Base-by-base conservation (phyloP, 1,140 invertebrate genomes). In the Mamestra configurata region DNA sequence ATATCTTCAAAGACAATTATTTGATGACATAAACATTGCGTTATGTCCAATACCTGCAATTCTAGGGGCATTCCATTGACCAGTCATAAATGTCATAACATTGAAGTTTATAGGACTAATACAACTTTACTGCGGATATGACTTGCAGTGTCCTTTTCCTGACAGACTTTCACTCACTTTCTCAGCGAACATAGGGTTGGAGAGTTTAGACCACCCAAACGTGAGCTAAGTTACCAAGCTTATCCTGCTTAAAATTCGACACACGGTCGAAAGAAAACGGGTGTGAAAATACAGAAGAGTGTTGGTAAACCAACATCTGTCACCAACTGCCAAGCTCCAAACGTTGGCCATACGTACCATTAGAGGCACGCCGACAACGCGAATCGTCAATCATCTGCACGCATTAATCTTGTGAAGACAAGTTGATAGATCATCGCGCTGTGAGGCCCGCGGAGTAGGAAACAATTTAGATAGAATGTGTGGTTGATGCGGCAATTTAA, bases 351-450 rank as follows among this genome's bases (percentile, higher is more conserved):
- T 82, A 89, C 86, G 84, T 87, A 86, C 86, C 92, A 92, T 93
- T 92, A 93, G 91, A 90, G 82, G 79, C 86, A 88, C 89, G 89
- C 86, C 86, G 84, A 87, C 85, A 91, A 87, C 92, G 93, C 92
- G 84, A 92, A 91, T 94, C 93, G 93, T 94, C 93, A 94, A 94
- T 94, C 93, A 94, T 94, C 92, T 88, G 83, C 81, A 90, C 92
- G 89, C 93, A 94, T 94, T 94, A 93, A 94, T 94, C 93, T 94
- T 93, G 89, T 90, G 93, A 84, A 93, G 93, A 94, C 93, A 94
- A 93, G 87, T 94, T 94, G 93, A 94, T 94, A 93, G 93, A 93
- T 94, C 93, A 94, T 94, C 90, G 89, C 87, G 87, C 81, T 85
- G 81, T 77, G 80, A 68, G 82, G 70, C 78, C 51, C 79, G 64